phyloP scores from a whole-genome alignment of 2,888 invertebrate genomes.

The Mactromeris polynyma region DNA sequence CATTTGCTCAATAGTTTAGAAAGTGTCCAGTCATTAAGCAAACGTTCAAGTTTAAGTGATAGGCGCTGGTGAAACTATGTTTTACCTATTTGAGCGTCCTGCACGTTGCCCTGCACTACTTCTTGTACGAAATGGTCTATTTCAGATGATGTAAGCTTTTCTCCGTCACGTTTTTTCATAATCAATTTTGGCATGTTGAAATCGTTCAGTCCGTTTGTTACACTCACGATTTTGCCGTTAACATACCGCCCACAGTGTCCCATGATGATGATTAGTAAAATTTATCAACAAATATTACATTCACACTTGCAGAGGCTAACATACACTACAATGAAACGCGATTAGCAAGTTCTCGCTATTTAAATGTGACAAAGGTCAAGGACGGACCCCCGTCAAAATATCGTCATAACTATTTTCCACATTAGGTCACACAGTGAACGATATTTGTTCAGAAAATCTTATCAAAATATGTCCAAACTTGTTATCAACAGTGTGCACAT shows the following conservation, averaged over 20 bases:
- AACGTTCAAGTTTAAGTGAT: neutral
- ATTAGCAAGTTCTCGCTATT: neutral
- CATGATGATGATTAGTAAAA: neutral
- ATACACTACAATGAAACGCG: neutral
- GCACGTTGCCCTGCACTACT: slow-evolving; percentile 78
- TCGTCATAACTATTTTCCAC: neutral
- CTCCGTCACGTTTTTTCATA: slow-evolving; percentile 84
- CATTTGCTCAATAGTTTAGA: too few relatives aligned
- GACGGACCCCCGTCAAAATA: neutral
- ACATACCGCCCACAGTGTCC: neutral
- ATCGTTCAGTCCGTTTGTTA: neutral
- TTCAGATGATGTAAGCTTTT: slow-evolving; percentile 80
- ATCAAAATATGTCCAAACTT: too few relatives aligned
- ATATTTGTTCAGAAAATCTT: neutral
- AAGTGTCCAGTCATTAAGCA: neutral
- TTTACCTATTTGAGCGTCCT: slow-evolving; percentile 86
- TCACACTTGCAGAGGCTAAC: neutral
- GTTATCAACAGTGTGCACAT: too few relatives aligned
- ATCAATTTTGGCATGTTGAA: slow-evolving; percentile 77
- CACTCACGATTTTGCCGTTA: neutral
- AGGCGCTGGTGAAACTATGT: neutral
- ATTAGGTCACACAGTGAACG: slow-evolving; percentile 2
- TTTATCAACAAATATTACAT: neutral
- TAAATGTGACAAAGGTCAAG: neutral
- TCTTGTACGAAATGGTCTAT: slow-evolving; percentile 82